These are phyloP conservation scores for Macrosteles quadrilineatus DNA, from an alignment of 1,140 invertebrate species.

Conservation along the genomic window DNA sequence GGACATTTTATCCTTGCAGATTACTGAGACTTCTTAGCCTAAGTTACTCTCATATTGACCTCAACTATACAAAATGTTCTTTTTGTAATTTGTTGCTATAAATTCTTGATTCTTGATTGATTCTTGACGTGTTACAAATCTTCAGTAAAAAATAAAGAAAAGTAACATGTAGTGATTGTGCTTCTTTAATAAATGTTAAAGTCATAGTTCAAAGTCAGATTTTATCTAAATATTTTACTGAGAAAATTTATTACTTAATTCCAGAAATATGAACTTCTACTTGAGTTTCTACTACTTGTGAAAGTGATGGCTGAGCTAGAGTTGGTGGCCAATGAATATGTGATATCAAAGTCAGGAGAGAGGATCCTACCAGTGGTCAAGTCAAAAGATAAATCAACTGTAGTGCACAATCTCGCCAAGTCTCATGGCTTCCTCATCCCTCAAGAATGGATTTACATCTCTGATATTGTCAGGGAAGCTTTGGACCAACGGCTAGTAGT, in stretches of 20 bases:
- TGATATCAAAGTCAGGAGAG: neutral
- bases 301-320: neutral
- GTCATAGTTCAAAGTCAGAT: too few species aligned
- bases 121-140: too few species aligned
- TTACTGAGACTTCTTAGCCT: too few species aligned
- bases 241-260: neutral
- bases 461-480: neutral
- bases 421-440: constrained; percentile 6
- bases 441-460: neutral
- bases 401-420: neutral
- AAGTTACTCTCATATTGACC: too few species aligned
- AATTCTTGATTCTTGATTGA: too few species aligned
- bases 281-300: neutral
- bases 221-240: too few species aligned
- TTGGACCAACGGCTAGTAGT: neutral
- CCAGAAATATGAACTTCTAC: neutral
- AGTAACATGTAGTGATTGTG: too few species aligned
- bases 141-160: too few species aligned
- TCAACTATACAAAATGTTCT: too few species aligned
- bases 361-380: constrained; percentile 2
- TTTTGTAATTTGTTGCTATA: too few species aligned
- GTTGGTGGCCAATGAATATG: neutral
- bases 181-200: too few species aligned
- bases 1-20: too few species aligned
- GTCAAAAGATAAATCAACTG: neutral